Evolutionary conservation across 2,888 invertebrate genomes (phyloP).

Genomic region (Acleris laterana): DNA sequence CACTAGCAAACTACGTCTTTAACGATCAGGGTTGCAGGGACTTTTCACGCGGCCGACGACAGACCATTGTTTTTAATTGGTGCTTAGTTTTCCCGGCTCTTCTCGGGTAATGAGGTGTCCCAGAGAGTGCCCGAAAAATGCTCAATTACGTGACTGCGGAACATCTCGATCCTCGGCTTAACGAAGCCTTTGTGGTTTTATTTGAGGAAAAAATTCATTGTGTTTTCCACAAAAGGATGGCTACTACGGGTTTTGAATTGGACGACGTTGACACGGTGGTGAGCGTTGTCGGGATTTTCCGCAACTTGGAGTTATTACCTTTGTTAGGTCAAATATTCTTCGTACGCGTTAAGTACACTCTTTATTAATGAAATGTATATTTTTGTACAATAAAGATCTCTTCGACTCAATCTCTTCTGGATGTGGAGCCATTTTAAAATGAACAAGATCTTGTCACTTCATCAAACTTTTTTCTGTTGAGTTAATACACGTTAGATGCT

Average conservation of each 20-base stretch:
- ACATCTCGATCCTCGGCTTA: slow-evolving; percentile 30
- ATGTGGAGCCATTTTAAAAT: no score
- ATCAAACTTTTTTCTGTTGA: no score
- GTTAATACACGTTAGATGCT: no score
- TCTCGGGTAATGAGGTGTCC: slow-evolving; percentile 57
- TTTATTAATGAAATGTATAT: no score
- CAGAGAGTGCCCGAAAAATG: slow-evolving; percentile 40
- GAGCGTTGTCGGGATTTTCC: slow-evolving; percentile 1
- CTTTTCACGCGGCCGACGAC: slow-evolving; percentile 50
- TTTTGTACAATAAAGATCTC: no score
- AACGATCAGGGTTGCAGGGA: slow-evolving; percentile 45
- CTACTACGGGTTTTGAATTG: slow-evolving; percentile 18
- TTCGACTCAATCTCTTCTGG: no score
- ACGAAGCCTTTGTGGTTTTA: slow-evolving; percentile 33
- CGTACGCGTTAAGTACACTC: no score
- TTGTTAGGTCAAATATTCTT: not conserved
- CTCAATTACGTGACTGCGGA: slow-evolving; percentile 36
- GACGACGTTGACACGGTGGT: slow-evolving; percentile 11
- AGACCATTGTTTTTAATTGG: slow-evolving; percentile 70
- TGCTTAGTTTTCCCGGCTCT: slow-evolving; percentile 61
- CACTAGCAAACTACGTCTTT: slow-evolving; percentile 50
- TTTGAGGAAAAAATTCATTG: slow-evolving; percentile 30
- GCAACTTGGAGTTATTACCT: not conserved
- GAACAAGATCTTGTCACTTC: no score
- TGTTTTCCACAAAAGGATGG: slow-evolving; percentile 20